Conservation (phyloP, 2,888 invertebrate genomes). For the Pristionchus mayeri region DNA sequence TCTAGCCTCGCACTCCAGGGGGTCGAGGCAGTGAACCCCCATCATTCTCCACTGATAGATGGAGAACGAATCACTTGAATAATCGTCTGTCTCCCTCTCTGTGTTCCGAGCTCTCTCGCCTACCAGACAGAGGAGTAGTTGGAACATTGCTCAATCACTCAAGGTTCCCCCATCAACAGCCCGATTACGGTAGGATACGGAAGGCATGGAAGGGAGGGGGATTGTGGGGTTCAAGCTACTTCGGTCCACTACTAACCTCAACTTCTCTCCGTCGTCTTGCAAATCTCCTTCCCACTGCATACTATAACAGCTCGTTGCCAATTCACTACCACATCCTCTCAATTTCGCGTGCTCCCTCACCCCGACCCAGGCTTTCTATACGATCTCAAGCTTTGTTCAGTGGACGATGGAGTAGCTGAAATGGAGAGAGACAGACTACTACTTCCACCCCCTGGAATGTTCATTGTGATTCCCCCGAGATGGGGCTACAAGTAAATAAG, state of each 20-base stretch:
- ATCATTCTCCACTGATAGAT: not conserved
- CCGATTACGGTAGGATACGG: not conserved
- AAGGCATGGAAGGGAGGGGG: too few relatives aligned
- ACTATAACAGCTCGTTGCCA: constrained; percentile 42
- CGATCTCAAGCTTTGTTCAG: not conserved
- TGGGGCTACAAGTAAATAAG: not conserved
- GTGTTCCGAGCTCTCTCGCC: too few relatives aligned
- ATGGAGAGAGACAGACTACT: not conserved
- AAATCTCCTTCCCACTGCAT: constrained; percentile 43
- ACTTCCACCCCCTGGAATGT: not conserved
- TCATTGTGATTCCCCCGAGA: not conserved
- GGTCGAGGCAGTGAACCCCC: not conserved
- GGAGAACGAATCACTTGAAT: too few relatives aligned
- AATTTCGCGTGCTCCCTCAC: not conserved
- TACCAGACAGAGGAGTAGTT: too few relatives aligned
- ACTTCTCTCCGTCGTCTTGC: not conserved
- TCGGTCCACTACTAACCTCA: constrained; percentile 4
- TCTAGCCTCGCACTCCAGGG: not conserved
- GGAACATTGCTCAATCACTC: too few relatives aligned
- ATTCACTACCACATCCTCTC: constrained; percentile 32
- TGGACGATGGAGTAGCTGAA: not conserved
- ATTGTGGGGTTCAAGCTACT: too few relatives aligned
- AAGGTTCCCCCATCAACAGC: too few relatives aligned
- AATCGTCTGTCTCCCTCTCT: too few relatives aligned
- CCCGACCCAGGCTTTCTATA: not conserved